A percentile compares a stretch with the other conserved stretches of the same genome.
phyloP scores from a whole-genome alignment of 2,888 invertebrate genomes.

The Mythimna impura region DNA sequence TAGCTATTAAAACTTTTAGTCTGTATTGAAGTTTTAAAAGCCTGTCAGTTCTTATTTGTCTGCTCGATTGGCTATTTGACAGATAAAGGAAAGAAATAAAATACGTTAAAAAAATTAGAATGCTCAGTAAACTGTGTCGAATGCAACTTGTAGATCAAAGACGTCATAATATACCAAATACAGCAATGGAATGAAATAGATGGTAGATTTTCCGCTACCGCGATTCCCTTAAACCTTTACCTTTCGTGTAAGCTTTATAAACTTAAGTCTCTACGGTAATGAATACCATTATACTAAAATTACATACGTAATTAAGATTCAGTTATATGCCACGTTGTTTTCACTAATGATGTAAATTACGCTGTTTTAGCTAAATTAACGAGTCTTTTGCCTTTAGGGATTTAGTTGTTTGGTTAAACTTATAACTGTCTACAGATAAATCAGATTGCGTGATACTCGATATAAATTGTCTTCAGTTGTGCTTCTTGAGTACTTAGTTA shows the following conservation, averaged over 20 bases:
- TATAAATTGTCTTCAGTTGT: neutral
- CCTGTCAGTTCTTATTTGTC: conserved; percentile 11
- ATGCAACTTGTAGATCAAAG: conserved; percentile 21
- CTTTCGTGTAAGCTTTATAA: conserved; percentile 30
- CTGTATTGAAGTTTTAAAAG: conserved; percentile 17
- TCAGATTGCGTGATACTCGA: neutral
- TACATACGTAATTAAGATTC: conserved; percentile 54
- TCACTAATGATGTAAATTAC: conserved; percentile 42
- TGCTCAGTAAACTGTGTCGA: conserved; percentile 14
- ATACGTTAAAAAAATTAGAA: conserved; percentile 11
- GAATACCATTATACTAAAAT: conserved; percentile 48
- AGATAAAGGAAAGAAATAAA: conserved; percentile 4
- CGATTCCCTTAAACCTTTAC: conserved; percentile 9
- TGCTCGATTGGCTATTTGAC: neutral
- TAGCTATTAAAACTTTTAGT: conserved; percentile 9
- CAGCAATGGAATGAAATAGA: conserved; percentile 2
- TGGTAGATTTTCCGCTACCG: conserved; percentile 8
- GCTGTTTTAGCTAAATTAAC: conserved; percentile 45
- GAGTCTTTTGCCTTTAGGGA: conserved; percentile 22
- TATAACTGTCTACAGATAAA: conserved; percentile 24
- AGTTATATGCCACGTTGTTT: conserved; percentile 41
- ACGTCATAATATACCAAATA: neutral
- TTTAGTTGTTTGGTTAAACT: conserved; percentile 20
- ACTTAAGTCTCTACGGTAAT: conserved; percentile 41
- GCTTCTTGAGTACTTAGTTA: neutral